These are phyloP conservation scores for Gouania willdenowi DNA, from an alignment of 2,797 vertebrate genomes.

Conservation along the genomic window DNA sequence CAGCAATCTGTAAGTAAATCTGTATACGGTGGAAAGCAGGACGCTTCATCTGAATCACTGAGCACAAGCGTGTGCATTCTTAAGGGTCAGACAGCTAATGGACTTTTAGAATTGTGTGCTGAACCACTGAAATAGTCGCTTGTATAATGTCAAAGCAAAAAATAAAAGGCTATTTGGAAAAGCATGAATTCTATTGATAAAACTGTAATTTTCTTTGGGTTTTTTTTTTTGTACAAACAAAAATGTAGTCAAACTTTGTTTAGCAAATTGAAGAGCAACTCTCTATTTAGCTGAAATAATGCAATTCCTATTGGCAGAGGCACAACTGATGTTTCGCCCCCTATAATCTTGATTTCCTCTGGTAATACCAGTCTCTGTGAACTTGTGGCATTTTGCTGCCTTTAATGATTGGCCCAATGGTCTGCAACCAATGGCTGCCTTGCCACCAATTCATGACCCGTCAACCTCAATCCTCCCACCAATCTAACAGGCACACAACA, in stretches of 20 bases:
- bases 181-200: slow-evolving; percentile 7
- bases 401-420: slow-evolving; percentile 75
- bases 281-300: no score
- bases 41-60: slow-evolving; percentile 54
- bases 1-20: slow-evolving; percentile 63
- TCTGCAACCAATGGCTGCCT: slow-evolving; percentile 71
- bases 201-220: slow-evolving; percentile 19
- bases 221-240: slow-evolving; percentile 5
- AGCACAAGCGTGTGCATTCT: slow-evolving; percentile 54
- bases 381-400: slow-evolving; percentile 68
- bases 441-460: slow-evolving; percentile 82
- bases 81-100: slow-evolving; percentile 60
- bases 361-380: slow-evolving; percentile 65
- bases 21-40: slow-evolving; percentile 42
- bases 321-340: slow-evolving; percentile 45
- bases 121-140: slow-evolving; percentile 24
- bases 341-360: slow-evolving; percentile 69
- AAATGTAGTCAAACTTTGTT: no score
- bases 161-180: no score
- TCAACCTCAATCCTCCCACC: slow-evolving; percentile 78
- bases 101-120: slow-evolving; percentile 55
- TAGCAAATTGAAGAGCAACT: no score
- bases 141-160: slow-evolving; percentile 21
- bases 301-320: slow-evolving; percentile 62
- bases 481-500: slow-evolving; percentile 77